Evolutionary conservation across 2,888 invertebrate genomes (phyloP).

Genomic region (Molorchus minor): DNA sequence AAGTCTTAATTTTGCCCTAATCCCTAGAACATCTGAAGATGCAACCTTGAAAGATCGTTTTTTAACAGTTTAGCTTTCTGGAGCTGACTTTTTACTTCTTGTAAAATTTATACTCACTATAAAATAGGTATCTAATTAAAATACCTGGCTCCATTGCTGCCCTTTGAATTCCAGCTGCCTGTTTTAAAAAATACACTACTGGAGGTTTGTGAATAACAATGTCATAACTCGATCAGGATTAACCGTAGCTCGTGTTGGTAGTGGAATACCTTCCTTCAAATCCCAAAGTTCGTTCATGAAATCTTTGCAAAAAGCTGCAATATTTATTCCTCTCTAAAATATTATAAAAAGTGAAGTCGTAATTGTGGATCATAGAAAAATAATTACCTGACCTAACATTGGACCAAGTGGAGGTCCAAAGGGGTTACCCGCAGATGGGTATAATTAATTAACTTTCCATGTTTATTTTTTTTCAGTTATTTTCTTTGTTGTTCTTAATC

Average conservation of each 20-base stretch:
- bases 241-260: constrained; percentile 83
- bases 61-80: too few relatives aligned
- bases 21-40: too few relatives aligned
- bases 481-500: constrained; percentile 75
- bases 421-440: too few relatives aligned
- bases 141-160: constrained; percentile 78
- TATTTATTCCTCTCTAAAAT: constrained; percentile 91
- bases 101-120: too few relatives aligned
- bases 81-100: too few relatives aligned
- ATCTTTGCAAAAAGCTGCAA: constrained; percentile 96
- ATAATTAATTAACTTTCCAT: constrained; percentile 79
- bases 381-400: constrained; percentile 88
- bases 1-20: too few relatives aligned
- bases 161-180: constrained; percentile 91
- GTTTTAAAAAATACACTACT: constrained; percentile 86
- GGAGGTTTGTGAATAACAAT: constrained; percentile 88
- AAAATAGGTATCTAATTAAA: too few relatives aligned
- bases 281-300: too few relatives aligned
- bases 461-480: constrained; percentile 79
- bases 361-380: constrained; percentile 4
- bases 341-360: neutral
- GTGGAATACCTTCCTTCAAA: constrained; percentile 87
- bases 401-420: constrained; percentile 97
- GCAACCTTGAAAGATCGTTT: too few relatives aligned
- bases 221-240: constrained; percentile 88